Percentiles rank a stretch among this genome's conserved stretches.
Evolutionary conservation across 2,113 vertebrate species (phyloP).

Genomic region (Pimephales promelas): DNA sequence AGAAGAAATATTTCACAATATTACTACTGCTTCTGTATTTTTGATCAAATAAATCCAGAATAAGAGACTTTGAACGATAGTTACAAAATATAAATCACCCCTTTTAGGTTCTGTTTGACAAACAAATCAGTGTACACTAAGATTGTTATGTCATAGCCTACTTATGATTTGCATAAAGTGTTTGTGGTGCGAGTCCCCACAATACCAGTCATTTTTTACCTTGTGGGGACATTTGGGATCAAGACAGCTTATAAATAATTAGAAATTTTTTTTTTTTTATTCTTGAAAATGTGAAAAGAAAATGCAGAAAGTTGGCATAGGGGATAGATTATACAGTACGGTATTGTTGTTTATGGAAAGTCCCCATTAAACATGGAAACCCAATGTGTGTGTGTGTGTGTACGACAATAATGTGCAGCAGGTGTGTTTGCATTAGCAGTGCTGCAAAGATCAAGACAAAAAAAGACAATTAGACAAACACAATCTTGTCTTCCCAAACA

Average conservation of each 20-base stretch:
- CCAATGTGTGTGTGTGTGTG: not conserved
- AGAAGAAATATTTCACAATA: too few relatives aligned
- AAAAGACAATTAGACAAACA: slow-evolving; percentile 4
- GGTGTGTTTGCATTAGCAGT: slow-evolving; percentile 22
- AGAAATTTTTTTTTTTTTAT: too few relatives aligned
- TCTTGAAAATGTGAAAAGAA: too few relatives aligned
- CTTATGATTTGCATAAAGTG: not conserved
- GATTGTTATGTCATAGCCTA: not conserved
- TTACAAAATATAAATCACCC: not conserved
- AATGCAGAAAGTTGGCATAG: not conserved
- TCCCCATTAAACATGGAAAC: too few relatives aligned
- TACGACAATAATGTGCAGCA: not conserved
- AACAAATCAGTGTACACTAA: not conserved
- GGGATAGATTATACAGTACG: too few relatives aligned
- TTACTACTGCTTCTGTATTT: too few relatives aligned
- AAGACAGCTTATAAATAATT: too few relatives aligned
- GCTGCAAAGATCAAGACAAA: slow-evolving; percentile 10
- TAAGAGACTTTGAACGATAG: too few relatives aligned
- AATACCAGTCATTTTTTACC: too few relatives aligned
- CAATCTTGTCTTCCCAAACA: slow-evolving; percentile 7
- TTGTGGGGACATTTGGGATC: too few relatives aligned
- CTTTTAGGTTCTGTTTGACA: not conserved
- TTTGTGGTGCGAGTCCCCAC: not conserved
- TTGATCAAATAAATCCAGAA: too few relatives aligned
- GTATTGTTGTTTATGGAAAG: too few relatives aligned